These are phyloP conservation scores for Megalurothrips usitatus DNA, from an alignment of 2,888 invertebrate species.

Conservation along the genomic window DNA sequence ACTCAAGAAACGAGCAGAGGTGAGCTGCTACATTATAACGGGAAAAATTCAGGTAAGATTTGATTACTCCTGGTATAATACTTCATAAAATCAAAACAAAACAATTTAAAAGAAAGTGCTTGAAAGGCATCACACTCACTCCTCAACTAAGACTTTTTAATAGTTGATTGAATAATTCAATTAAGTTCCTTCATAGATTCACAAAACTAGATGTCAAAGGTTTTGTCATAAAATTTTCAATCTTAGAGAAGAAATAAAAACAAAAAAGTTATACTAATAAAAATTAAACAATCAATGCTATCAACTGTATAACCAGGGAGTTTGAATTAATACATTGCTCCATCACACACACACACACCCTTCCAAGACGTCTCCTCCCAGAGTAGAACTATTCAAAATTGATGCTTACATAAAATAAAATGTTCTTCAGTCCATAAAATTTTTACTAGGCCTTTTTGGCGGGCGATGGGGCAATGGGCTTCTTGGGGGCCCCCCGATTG, in stretches of 20 bases:
- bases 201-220: not conserved
- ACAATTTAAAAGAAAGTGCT: too few species aligned
- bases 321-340: not conserved
- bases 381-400: slow-evolving; percentile 14
- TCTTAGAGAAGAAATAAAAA: not conserved
- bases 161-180: not conserved
- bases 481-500: not conserved
- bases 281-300: slow-evolving; percentile 10
- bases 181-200: not conserved
- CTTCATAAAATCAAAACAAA: too few species aligned
- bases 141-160: not conserved
- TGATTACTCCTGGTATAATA: too few species aligned
- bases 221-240: not conserved
- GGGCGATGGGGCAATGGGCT: not conserved
- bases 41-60: not conserved
- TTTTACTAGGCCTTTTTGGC: slow-evolving; percentile 13
- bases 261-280: not conserved
- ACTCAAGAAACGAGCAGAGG: not conserved
- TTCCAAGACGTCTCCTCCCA: not conserved
- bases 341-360: not conserved
- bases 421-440: slow-evolving; percentile 12
- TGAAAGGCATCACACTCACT: not conserved
- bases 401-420: slow-evolving; percentile 19
- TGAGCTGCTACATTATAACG: not conserved
- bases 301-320: not conserved